Conservation (phyloP, 2,113 vertebrate species). For the Phoxinus phoxinus region DNA sequence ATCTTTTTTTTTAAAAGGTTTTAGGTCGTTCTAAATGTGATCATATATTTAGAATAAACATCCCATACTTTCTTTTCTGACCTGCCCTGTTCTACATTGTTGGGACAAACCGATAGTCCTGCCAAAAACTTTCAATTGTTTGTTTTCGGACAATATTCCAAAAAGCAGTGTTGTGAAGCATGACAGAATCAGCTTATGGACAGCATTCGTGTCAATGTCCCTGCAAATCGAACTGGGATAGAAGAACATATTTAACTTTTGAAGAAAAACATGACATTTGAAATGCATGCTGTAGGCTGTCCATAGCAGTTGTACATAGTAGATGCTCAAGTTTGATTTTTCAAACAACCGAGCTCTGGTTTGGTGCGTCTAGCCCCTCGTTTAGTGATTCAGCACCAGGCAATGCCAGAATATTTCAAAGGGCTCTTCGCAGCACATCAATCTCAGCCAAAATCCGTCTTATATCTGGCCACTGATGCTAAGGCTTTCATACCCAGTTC, state of each 20-base stretch:
- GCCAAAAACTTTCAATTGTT: background rate
- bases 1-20: no score
- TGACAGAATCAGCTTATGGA: background rate
- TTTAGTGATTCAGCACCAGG: background rate
- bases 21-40: no score
- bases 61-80: background rate
- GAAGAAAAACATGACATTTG: background rate
- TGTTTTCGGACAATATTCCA: background rate
- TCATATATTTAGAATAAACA: background rate
- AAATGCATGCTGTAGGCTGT: background rate
- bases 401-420: constrained; percentile 14
- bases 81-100: background rate
- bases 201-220: background rate
- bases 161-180: background rate
- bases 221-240: background rate
- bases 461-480: constrained; percentile 1
- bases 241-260: background rate
- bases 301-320: background rate
- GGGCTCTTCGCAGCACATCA: constrained; percentile 24
- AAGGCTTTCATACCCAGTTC: background rate
- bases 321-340: background rate
- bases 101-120: background rate
- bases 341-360: background rate
- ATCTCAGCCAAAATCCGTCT: constrained; percentile 24
- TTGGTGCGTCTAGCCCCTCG: background rate